Conservation (phyloP, 2,797 vertebrate genomes). For the Anas bernieri region DNA sequence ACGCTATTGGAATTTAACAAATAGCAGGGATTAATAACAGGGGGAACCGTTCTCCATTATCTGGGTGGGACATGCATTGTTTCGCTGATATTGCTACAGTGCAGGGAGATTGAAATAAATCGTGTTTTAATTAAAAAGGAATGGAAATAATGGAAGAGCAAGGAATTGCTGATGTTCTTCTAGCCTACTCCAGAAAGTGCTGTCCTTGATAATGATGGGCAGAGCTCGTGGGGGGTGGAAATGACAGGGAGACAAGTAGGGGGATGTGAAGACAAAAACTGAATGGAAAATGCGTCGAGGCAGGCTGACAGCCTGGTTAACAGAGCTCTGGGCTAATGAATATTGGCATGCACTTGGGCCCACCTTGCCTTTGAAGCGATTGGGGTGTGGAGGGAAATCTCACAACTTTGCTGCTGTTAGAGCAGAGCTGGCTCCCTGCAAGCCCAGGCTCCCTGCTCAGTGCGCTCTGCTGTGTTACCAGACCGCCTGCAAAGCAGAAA, state of each 20-base stretch:
- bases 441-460: neutral
- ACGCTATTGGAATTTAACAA: slow-evolving; percentile 16
- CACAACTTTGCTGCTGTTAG: neutral
- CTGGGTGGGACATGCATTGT: neutral
- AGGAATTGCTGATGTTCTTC: neutral
- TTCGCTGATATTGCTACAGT: neutral
- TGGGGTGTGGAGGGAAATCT: neutral
- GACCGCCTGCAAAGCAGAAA: neutral
- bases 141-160: neutral
- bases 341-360: neutral
- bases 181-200: neutral
- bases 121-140: neutral
- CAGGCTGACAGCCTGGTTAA: neutral
- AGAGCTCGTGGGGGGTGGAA: neutral
- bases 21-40: neutral
- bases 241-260: neutral
- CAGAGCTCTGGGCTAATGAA: neutral
- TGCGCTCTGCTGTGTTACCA: neutral
- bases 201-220: neutral
- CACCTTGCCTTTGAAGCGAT: neutral
- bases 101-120: neutral
- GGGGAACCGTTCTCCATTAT: neutral
- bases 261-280: neutral
- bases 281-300: neutral
- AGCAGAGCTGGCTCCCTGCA: neutral